Evolutionary conservation across 1,140 invertebrate species (phyloP).

Genomic region (Megalonaias nervosa): DNA sequence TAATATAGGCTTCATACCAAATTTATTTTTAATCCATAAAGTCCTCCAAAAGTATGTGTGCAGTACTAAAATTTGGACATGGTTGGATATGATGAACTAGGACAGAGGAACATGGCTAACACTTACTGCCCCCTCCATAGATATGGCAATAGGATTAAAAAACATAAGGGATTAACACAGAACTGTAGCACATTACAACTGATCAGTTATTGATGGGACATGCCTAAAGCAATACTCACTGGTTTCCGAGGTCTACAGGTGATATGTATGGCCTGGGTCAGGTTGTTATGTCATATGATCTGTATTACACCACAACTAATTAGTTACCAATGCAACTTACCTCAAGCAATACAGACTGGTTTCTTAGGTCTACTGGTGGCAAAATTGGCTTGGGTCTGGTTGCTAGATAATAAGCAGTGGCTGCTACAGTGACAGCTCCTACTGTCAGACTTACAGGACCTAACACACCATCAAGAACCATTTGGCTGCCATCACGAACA

Average conservation of each 20-base stretch:
- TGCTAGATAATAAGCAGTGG: slow-evolving; percentile 34
- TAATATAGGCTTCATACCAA: no score
- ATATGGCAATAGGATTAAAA: neutral
- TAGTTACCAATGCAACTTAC: slow-evolving; percentile 7
- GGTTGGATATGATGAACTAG: no score
- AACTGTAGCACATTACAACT: neutral
- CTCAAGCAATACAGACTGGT: slow-evolving; percentile 41
- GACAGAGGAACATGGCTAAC: no score
- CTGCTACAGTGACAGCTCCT: slow-evolving; percentile 35
- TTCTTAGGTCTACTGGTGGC: slow-evolving; percentile 36
- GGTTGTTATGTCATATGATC: slow-evolving; percentile 31
- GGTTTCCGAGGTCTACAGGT: slow-evolving; percentile 39
- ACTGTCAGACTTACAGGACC: slow-evolving; percentile 7
- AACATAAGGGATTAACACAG: no score
- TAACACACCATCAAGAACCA: no score
- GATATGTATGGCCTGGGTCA: slow-evolving; percentile 33
- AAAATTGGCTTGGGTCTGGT: slow-evolving; percentile 36
- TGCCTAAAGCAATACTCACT: slow-evolving; percentile 40
- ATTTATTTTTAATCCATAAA: no score
- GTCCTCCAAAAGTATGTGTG: neutral
- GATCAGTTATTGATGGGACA: neutral
- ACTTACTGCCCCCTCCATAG: no score
- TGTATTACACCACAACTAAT: neutral
- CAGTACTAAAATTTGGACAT: no score
- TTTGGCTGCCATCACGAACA: no score